Conservation (phyloP, 2,888 invertebrate genomes). For the Nebria salina region DNA sequence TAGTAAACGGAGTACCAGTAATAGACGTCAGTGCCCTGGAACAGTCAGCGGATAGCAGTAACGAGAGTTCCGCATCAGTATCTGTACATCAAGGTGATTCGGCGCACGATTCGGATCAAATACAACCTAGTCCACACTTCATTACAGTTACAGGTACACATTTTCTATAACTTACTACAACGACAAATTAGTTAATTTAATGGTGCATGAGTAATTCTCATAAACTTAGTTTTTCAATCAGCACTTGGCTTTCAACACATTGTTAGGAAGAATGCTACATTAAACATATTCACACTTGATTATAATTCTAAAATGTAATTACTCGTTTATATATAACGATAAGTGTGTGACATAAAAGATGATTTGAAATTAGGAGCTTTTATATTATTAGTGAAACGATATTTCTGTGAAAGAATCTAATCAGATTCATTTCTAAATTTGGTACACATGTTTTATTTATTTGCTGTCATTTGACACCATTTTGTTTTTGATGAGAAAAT, state of each 20-base stretch:
- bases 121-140: constrained; percentile 68
- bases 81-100: constrained; percentile 64
- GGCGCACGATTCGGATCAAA: constrained; percentile 65
- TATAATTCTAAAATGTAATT: background rate
- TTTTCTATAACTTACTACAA: constrained; percentile 5
- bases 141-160: constrained; percentile 77
- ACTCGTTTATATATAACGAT: too few species aligned
- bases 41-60: constrained; percentile 68
- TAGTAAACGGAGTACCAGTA: constrained; percentile 62
- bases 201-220: constrained; percentile 29
- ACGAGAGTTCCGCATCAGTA: constrained; percentile 66
- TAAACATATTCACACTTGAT: background rate
- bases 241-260: background rate
- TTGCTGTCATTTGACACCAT: too few species aligned
- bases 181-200: constrained; percentile 19
- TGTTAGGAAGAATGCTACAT: background rate
- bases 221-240: background rate
- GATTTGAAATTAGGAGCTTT: too few species aligned
- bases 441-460: too few species aligned
- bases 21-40: constrained; percentile 65
- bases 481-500: too few species aligned
- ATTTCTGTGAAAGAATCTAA: too few species aligned
- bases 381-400: too few species aligned
- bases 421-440: too few species aligned
- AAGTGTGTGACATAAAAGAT: too few species aligned